Percentiles rank a stretch among this genome's conserved stretches.
Evolutionary conservation across 2,888 invertebrate species (phyloP).

Genomic region (Sceliomorpha sp.): DNA sequence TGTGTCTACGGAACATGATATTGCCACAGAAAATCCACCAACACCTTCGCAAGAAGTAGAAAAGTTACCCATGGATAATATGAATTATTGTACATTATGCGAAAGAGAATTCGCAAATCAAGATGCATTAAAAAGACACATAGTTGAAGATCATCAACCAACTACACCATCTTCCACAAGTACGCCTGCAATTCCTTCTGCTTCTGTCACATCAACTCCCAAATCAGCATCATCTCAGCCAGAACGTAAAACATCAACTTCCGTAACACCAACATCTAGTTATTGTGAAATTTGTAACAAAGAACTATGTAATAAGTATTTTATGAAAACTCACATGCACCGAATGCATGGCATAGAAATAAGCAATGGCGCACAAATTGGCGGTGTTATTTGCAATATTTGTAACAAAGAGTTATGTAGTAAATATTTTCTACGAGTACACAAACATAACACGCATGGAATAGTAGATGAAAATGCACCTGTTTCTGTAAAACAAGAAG

Average conservation of each 20-base stretch:
- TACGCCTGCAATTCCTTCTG: slow-evolving; percentile 51
- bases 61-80: slow-evolving; percentile 69
- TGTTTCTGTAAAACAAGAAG: slow-evolving; percentile 67
- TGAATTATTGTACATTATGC: slow-evolving; percentile 82
- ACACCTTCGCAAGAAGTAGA: slow-evolving; percentile 69
- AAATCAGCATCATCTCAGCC: slow-evolving; percentile 37
- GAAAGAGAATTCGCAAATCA: slow-evolving; percentile 84
- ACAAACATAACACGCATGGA: slow-evolving; percentile 98
- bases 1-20: slow-evolving; percentile 85
- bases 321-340: slow-evolving; percentile 99
- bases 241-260: slow-evolving; percentile 84
- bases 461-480: slow-evolving; percentile 89
- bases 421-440: slow-evolving; percentile 97
- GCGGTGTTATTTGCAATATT: slow-evolving; percentile 97
- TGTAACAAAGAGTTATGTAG: slow-evolving; percentile 99
- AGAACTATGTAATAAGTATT: slow-evolving; percentile 99
- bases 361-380: slow-evolving; percentile 94
- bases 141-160: slow-evolving; percentile 85
- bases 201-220: slow-evolving; percentile 44
- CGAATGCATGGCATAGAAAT: slow-evolving; percentile 98
- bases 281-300: slow-evolving; percentile 99
- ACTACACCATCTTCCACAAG: slow-evolving; percentile 62
- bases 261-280: slow-evolving; percentile 88
- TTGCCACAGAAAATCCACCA: slow-evolving; percentile 62
- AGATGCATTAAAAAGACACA: slow-evolving; percentile 86